A percentile compares a stretch with the other conserved stretches of the same genome.
Evolutionary conservation across 2,113 vertebrate genomes (phyloP).

Genomic region (Indri indri): DNA sequence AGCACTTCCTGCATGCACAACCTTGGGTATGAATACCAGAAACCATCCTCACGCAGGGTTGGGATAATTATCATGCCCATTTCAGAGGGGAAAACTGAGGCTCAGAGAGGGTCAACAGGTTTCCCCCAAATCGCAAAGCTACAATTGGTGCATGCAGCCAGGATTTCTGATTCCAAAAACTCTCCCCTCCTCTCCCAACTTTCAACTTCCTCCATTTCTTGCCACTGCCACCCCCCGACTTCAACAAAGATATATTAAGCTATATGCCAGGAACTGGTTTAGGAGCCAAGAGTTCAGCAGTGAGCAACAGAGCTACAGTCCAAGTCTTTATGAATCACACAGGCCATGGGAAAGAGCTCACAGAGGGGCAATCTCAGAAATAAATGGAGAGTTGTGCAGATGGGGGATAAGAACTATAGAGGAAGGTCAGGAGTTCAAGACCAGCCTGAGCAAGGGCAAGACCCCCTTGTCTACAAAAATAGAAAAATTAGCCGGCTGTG

Average conservation of each 20-base stretch:
- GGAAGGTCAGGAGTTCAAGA: too few species aligned
- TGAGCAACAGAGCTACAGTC: not conserved
- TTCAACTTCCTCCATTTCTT: not conserved
- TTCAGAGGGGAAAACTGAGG: not conserved
- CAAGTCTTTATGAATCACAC: not conserved
- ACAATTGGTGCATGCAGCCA: not conserved
- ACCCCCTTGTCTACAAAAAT: too few species aligned
- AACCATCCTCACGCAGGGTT: rapidly evolving
- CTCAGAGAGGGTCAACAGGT: not conserved
- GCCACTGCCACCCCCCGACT: not conserved
- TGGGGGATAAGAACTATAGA: not conserved
- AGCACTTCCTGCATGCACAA: not conserved
- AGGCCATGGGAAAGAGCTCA: not conserved
- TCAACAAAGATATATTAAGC: not conserved
- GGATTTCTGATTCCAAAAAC: not conserved
- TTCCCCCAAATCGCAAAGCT: not conserved
- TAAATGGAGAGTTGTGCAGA: rapidly evolving
- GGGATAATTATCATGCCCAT: not conserved
- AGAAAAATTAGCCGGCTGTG: not conserved
- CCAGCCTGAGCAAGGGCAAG: too few species aligned
- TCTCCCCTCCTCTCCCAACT: not conserved
- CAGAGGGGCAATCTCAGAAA: rapidly evolving
- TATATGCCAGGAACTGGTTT: rapidly evolving
- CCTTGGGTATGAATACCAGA: not conserved
- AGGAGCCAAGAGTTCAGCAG: not conserved